Evolutionary conservation across 1,140 invertebrate genomes (phyloP).

Genomic region (Agraylea sexmaculata): DNA sequence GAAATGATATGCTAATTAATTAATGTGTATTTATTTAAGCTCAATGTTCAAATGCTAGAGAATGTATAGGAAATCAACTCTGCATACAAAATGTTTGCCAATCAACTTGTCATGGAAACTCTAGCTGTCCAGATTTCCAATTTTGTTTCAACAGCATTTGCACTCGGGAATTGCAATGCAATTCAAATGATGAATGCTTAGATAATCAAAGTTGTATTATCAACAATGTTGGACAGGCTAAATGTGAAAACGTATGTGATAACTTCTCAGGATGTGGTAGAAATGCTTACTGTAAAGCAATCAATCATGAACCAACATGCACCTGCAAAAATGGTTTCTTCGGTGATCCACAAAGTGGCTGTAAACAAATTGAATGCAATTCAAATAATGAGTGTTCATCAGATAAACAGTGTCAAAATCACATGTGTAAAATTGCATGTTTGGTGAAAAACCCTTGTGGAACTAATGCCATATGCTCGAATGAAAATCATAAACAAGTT

Average conservation of each 20-base stretch:
- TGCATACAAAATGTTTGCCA: constrained; percentile 70
- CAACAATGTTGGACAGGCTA: constrained; percentile 55
- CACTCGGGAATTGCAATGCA: constrained; percentile 64
- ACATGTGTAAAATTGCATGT: constrained; percentile 77
- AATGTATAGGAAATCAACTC: constrained; percentile 68
- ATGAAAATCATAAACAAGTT: constrained; percentile 59
- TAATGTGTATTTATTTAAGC: constrained; percentile 31
- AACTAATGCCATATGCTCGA: constrained; percentile 69
- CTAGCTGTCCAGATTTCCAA: constrained; percentile 68
- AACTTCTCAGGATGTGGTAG: constrained; percentile 55
- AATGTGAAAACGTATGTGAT: constrained; percentile 60
- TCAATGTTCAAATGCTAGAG: constrained; percentile 60
- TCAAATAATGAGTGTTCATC: constrained; percentile 59
- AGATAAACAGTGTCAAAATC: constrained; percentile 68
- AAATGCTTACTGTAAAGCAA: constrained; percentile 63
- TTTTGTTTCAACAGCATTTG: constrained; percentile 74
- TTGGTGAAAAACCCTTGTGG: constrained; percentile 68
- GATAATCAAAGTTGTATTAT: constrained; percentile 49
- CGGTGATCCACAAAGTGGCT: constrained; percentile 66
- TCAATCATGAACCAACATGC: constrained; percentile 60
- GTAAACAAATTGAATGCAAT: constrained; percentile 65
- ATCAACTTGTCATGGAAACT: constrained; percentile 62
- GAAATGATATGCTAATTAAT: constrained; percentile 10
- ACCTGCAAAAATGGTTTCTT: constrained; percentile 64
- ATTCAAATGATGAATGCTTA: constrained; percentile 53